Evolutionary conservation across 92 coral and sea anemone species (phyloP), one percentile per base, ranked within the genome.

Genomic region (Phenganax marumi): DNA sequence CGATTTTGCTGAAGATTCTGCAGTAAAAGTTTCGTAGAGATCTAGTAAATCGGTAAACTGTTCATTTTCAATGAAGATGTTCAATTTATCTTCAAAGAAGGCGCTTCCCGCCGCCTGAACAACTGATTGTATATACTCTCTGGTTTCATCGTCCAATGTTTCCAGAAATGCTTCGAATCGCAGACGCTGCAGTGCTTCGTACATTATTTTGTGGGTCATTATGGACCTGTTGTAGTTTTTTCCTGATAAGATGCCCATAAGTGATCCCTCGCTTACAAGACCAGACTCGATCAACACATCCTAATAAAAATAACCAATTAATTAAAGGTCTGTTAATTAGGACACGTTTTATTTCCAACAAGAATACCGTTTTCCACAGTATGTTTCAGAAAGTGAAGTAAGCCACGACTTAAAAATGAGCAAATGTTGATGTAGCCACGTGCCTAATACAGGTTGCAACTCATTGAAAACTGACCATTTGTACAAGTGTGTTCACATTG

Each of bases 151-250:
- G 60, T 54, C 60, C 60, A 54, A 54, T 54, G 60, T 11, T 54
- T 54, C 60, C 60, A 54, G 2, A 11, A 54, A 54, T 54, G 60
- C 60, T 54, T 54, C 60, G 60, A 54, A 54, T 54, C 60, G 60
- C 60, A 54, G 6, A 54, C 60, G 60, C 60, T 54, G 60, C 17
- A 54, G 17, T 3, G 60, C 13, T 11, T 54, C 60, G 17, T 54
- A 54, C 17, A 54, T 54, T 12, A 54, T 54, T 54, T 54, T 54
- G n/a, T n/a, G n/a, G n/a, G n/a, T n/a, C n/a, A n/a, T n/a, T n/a
- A n/a, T n/a, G n/a, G n/a, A n/a, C n/a, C 60, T 54, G 60, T 54
- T 54, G 60, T 54, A 54, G 60, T 54, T 14, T 54, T 54, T 54
- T 12, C 60, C 60, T 12, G 60, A 54, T 54, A 54, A 54, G 17